These are phyloP conservation scores for Thelaira solivaga DNA, from an alignment of 2,888 invertebrate genomes.

Conservation along the genomic window DNA sequence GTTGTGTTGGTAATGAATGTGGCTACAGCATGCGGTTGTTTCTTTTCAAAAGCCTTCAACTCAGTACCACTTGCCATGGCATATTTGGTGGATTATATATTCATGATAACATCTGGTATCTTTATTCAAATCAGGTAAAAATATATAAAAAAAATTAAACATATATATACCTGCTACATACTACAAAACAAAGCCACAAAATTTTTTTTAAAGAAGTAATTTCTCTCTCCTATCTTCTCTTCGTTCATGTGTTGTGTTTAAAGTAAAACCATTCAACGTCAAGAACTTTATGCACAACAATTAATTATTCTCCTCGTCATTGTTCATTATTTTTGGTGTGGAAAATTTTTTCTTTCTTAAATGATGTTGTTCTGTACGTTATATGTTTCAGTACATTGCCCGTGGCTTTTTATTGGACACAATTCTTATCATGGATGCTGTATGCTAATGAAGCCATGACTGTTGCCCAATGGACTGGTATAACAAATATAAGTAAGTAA, in stretches of 20 bases:
- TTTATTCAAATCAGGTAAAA: conserved; percentile 88
- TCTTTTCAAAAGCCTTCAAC: conserved; percentile 90
- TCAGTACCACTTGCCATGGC: conserved; percentile 89
- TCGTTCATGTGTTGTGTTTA: too few relatives aligned
- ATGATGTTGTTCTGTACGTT: not conserved
- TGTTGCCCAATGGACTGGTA: conserved; percentile 88
- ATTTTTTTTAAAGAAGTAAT: too few relatives aligned
- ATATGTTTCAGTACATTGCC: conserved; percentile 82
- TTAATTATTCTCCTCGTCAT: not conserved
- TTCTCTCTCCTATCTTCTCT: too few relatives aligned
- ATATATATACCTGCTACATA: not conserved
- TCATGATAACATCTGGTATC: conserved; percentile 92
- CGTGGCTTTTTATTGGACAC: conserved; percentile 84
- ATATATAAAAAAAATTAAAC: too few relatives aligned
- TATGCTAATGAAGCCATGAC: conserved; percentile 91
- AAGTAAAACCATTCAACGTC: not conserved
- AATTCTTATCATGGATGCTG: conserved; percentile 90
- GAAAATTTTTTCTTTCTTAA: not conserved
- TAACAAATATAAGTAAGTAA: conserved; percentile 78
- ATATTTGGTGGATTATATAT: conserved; percentile 88
- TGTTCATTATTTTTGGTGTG: not conserved
- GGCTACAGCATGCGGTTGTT: conserved; percentile 92
- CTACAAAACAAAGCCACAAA: not conserved
- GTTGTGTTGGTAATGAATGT: conserved; percentile 89
- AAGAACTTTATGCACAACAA: too few relatives aligned